Percentiles rank a stretch among this genome's conserved stretches.
These are phyloP conservation scores for Rachycentron canadum DNA, from an alignment of 2,797 vertebrate genomes.

Conservation along the genomic window DNA sequence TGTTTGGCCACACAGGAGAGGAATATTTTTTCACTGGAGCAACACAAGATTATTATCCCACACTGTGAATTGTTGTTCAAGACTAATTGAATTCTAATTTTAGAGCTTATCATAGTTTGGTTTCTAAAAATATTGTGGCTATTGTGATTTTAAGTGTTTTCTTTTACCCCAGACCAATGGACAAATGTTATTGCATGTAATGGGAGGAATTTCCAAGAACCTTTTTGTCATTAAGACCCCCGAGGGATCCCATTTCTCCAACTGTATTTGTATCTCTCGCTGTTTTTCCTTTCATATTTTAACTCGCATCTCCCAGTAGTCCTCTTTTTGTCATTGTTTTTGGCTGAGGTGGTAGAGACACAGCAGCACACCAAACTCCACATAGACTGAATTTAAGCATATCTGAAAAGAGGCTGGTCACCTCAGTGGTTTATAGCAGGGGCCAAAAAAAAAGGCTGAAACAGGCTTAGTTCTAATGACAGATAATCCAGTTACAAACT, in stretches of 20 bases:
- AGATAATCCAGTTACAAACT: conserved; percentile 85
- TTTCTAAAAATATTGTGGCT: conserved; percentile 69
- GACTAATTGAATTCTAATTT: conserved; percentile 82
- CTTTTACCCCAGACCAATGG: conserved; percentile 61
- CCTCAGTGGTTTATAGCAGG: conserved; percentile 70
- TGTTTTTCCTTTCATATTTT: conserved; percentile 48
- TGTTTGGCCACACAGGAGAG: conserved; percentile 65
- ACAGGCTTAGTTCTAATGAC: conserved; percentile 78
- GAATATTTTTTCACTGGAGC: conserved; percentile 62
- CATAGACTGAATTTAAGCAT: conserved; percentile 61
- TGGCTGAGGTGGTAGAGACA: conserved; percentile 62
- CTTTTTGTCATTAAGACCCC: conserved; percentile 69
- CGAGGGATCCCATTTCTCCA: conserved; percentile 62
- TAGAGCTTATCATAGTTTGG: conserved; percentile 70
- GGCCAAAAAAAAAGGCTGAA: conserved; percentile 60
- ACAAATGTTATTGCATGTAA: conserved; percentile 73
- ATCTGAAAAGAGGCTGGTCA: conserved; percentile 63
- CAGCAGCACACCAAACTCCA: conserved; percentile 63
- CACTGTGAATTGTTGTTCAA: conserved; percentile 74
- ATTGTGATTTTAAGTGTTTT: conserved; percentile 79
- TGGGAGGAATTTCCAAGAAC: conserved; percentile 69
- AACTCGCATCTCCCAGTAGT: conserved; percentile 57
- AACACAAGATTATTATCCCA: conserved; percentile 73
- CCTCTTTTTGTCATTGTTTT: conserved; percentile 73
- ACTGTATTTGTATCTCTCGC: conserved; percentile 47